Conservation (phyloP, 2,888 invertebrate species). For the Apamea crenata region DNA sequence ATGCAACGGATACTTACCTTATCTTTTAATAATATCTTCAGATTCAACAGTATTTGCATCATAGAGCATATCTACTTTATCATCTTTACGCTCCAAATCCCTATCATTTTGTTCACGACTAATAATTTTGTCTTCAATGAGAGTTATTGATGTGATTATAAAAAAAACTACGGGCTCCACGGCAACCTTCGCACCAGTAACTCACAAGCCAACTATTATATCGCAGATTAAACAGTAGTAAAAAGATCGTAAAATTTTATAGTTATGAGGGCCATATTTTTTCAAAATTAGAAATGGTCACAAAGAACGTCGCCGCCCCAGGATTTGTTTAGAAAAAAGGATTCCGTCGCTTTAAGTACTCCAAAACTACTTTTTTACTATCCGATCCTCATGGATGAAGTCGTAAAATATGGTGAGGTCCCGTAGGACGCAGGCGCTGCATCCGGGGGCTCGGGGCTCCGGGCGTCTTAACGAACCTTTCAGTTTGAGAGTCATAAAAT, state of each 20-base stretch:
- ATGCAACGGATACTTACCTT: conserved; percentile 33
- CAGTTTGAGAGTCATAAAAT: conserved; percentile 81
- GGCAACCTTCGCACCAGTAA: conserved; percentile 76
- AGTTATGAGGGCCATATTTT: conserved; percentile 84
- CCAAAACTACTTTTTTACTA: conserved; percentile 78
- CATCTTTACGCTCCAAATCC: conserved; percentile 59
- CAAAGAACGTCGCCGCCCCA: conserved; percentile 83
- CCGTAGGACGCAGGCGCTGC: conserved; percentile 65
- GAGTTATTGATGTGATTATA: conserved; percentile 55
- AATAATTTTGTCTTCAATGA: conserved; percentile 61
- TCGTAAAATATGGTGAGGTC: conserved; percentile 83
- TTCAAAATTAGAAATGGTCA: conserved; percentile 83
- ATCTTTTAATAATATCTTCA: conserved; percentile 45
- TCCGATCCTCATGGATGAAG: conserved; percentile 80
- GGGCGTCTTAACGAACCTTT: conserved; percentile 80
- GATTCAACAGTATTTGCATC: conserved; percentile 45
- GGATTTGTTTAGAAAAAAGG: conserved; percentile 78
- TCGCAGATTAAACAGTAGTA: conserved; percentile 89
- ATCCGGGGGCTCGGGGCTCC: conserved; percentile 76
- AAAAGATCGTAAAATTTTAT: conserved; percentile 87
- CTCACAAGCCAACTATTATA: conserved; percentile 80
- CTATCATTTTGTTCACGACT: conserved; percentile 46
- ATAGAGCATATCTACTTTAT: conserved; percentile 32
- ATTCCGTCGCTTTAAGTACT: conserved; percentile 80
- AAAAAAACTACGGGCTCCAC: conserved; percentile 64